Percentiles rank a stretch among this genome's conserved stretches.
Evolutionary conservation across 2,797 vertebrate species (phyloP).

Genomic region (Hylomyscus alleni): DNA sequence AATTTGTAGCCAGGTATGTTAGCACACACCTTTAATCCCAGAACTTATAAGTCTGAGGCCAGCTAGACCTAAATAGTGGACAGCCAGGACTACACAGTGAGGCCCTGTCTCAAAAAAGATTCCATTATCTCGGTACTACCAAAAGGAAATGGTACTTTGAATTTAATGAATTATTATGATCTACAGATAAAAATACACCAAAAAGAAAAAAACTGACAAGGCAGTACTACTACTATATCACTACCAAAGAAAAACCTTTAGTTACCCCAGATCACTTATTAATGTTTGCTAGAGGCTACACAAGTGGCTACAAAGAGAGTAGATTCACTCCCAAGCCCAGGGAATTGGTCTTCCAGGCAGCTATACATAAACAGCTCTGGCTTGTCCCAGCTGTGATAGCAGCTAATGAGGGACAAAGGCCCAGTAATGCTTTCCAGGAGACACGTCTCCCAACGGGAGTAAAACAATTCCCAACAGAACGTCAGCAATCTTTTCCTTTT

Average conservation of each 20-base stretch:
- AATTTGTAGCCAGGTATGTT: neutral
- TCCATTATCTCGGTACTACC: neutral
- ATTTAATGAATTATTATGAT: slow-evolving; percentile 20
- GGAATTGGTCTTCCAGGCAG: slow-evolving; percentile 21
- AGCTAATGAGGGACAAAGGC: neutral
- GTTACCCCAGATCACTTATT: neutral
- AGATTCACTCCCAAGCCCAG: neutral
- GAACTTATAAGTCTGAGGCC: neutral
- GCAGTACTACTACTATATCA: neutral
- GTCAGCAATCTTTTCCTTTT: neutral
- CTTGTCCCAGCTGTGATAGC: neutral
- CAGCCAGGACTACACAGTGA: neutral
- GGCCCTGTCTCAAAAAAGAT: neutral
- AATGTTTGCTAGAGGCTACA: neutral
- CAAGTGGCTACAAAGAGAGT: neutral
- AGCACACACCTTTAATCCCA: neutral
- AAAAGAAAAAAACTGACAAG: neutral
- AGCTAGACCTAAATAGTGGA: neutral
- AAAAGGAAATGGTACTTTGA: slow-evolving; percentile 25
- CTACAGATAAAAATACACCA: slow-evolving; percentile 1
- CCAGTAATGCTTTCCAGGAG: slow-evolving; percentile 11
- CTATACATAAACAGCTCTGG: neutral
- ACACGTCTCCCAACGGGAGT: neutral
- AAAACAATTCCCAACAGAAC: neutral
- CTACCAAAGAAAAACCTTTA: slow-evolving; percentile 24